These are phyloP conservation scores for Xenops minutus DNA, from an alignment of 2,797 vertebrate species.

Conservation along the genomic window DNA sequence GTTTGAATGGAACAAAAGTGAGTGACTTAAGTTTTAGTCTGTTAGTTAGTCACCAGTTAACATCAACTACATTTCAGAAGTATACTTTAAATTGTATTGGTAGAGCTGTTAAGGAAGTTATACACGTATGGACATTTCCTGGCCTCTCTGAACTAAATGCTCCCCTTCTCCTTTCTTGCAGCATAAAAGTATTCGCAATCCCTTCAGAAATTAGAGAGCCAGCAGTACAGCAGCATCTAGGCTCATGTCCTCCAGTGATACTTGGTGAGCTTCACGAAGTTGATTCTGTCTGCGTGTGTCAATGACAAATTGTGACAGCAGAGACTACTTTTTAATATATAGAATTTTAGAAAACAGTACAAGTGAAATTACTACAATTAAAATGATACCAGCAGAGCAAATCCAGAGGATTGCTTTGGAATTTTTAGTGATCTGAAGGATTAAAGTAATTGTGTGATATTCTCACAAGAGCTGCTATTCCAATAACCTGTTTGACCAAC, in stretches of 20 bases:
- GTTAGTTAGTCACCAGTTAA: not conserved
- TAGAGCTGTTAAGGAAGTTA: not conserved
- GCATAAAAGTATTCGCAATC: not conserved
- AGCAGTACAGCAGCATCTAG: not conserved
- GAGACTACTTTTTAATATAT: not conserved
- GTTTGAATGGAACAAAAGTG: not conserved
- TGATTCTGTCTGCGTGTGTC: not conserved
- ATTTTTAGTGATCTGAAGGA: not conserved
- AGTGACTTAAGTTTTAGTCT: not conserved
- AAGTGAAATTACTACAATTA: not conserved
- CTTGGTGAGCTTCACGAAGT: not conserved
- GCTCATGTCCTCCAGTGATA: not conserved
- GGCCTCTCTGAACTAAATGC: not conserved
- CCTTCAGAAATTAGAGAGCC: not conserved
- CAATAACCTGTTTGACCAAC: not conserved
- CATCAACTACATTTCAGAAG: not conserved
- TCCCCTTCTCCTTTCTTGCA: not conserved
- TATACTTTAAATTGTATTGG: not conserved
- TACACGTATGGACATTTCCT: not conserved
- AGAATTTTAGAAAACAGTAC: not conserved
- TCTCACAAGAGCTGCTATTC: not conserved
- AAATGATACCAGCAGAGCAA: not conserved
- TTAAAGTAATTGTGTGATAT: not conserved
- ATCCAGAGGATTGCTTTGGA: not conserved
- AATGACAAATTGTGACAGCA: not conserved